A percentile compares a stretch with the other conserved stretches of the same genome.
phyloP scores from a whole-genome alignment of 2,888 invertebrate species.

The Meiosimyza decipiens region DNA sequence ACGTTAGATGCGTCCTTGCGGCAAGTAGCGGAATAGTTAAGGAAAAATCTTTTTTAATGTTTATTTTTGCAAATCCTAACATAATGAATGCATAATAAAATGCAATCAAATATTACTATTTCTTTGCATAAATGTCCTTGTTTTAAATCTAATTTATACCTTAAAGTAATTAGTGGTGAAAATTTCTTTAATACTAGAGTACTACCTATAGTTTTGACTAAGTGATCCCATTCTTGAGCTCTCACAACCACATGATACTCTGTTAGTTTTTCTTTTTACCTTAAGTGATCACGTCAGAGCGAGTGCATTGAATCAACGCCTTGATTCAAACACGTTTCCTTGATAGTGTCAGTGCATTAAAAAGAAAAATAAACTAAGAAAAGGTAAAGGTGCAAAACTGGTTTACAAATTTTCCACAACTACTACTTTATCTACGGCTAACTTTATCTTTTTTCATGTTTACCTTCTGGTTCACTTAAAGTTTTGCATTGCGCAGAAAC shows the following conservation, averaged over 20 bases:
- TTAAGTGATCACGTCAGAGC: conserved; percentile 1
- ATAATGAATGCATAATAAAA: no score
- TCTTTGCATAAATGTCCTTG: no score
- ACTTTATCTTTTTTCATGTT: conserved; percentile 10
- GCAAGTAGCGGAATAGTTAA: no score
- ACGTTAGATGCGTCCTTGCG: no score
- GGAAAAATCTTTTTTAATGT: no score
- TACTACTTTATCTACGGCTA: conserved; percentile 26
- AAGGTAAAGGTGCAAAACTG: conserved; percentile 40
- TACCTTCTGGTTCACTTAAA: conserved; percentile 19
- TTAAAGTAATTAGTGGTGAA: no score
- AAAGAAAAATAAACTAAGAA: neutral
- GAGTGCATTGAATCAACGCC: neutral
- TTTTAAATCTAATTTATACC: no score
- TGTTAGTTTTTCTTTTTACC: neutral
- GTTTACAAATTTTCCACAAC: conserved; percentile 33
- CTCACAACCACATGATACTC: conserved; percentile 2
- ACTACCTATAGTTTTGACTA: conserved; percentile 8
- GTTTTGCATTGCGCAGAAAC: neutral
- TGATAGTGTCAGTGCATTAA: conserved; percentile 7
- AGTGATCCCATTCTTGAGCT: conserved; percentile 22
- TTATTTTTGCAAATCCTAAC: no score
- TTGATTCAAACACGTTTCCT: conserved; percentile 26
- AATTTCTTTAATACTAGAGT: no score
- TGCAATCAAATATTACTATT: no score